Evolutionary conservation across 2,113 vertebrate genomes (phyloP), one percentile per base, ranked within the genome.

Genomic region (Xenus cinereus): DNA sequence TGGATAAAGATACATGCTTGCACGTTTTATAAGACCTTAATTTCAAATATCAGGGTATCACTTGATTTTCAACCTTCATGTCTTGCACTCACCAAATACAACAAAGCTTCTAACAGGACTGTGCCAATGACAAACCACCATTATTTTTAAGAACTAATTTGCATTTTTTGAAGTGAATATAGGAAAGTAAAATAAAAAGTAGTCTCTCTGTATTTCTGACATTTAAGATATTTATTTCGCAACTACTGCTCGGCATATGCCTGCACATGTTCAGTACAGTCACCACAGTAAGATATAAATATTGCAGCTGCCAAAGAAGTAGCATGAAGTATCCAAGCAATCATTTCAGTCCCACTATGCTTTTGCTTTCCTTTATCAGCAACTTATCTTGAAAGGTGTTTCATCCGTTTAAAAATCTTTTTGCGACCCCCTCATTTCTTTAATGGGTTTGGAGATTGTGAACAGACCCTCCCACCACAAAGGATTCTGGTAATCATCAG

Each of bases 381-480:
- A 78, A 32, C 33, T 93, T 85, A 50, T 26, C 74, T 35, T 73
- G 33, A 90, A 93, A 93, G 53, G 82, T 92, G 67, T 94, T 94
- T 76, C 62, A 95, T 87, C 62, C 69, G 83, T 90, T 94, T 90
- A 8, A 72, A 91, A 94, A 90, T 79, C 30, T 43, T 95, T 93
- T 93, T 87, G 91, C 43, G 83, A 82, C 10, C 7, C 48, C 14
- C 24, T 93, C 28, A 85, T 82, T 94, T 91, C 75, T 94, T 90
- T 88, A 92, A 83, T 83, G 45, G 45, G 12, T 69, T 94, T 80
- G 57, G 24, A 53, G 62, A 94, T 75, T 82, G 80, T 32, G 41
- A 91, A 67, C 56, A 84, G 68, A 87, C n/a, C 67, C 62, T 90
- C 71, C 35, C 62, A 72, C 53, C 33, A 79, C 33, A 68, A 81